Evolutionary conservation across 1,140 invertebrate species (phyloP), one percentile per base, ranked within the genome.

Genomic region (Aricia agestis): DNA sequence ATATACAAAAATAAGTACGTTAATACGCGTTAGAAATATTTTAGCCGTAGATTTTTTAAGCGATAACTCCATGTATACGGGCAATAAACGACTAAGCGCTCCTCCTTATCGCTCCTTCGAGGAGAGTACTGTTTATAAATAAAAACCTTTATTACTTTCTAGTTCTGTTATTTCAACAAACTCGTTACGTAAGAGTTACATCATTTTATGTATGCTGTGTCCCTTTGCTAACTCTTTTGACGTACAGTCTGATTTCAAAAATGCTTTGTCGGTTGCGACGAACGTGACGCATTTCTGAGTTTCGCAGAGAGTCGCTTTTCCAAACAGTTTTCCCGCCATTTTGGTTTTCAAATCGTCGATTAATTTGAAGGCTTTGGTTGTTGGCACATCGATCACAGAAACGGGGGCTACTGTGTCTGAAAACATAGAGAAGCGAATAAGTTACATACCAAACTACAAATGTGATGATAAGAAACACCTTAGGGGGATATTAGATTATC

Each of bases 231-330:
- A 69, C 70, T 85, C 85, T 77, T 90, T 90, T 17, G 73, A 72
- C 25, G 76, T 76, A 78, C 89, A 91, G 74, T 85, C 86, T n/a
- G 76, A 75, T 75, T 86, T 90, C 1, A 79, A 58, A 67, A 90
- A 86, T 68, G 52, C 77, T 77, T 89, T 91, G 68, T 88, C 87
- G 18, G 77, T 75, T 67, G 79, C 78, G n/a, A 75, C 77, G 63
- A 90, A 84, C 36, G 76, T 84, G 25, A 82, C 79, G 71, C 89
- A 91, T 75, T 90, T 91, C 6, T 78, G 67, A 52, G 69, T 81
- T 17, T 88, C 84, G 45, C 89, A 90, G 41, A 91, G 74, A n/a
- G 89, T 89, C 36, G 78, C 78, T 72, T 90, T 91, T 66, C 87
- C 89, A 75, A 79, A 88, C 68, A 87, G 68, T 76, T 89, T 86